Percentiles rank a stretch among this genome's conserved stretches.
These are phyloP conservation scores for Euclidia mi DNA, from an alignment of 2,888 invertebrate genomes.

Conservation along the genomic window DNA sequence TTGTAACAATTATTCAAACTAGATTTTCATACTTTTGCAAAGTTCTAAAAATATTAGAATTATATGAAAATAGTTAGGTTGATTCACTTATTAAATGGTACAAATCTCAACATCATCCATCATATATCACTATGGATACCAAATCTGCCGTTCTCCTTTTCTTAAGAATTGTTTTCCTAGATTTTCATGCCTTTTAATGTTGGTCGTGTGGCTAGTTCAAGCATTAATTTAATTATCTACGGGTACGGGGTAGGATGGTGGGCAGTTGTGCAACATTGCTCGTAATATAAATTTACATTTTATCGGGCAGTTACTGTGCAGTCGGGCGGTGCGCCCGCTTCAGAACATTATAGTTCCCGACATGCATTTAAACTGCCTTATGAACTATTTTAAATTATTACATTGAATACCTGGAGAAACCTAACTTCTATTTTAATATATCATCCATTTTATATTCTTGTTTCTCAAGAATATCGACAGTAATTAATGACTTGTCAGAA, in stretches of 20 bases:
- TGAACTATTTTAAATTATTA: conserved; percentile 64
- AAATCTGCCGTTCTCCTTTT: conserved; percentile 1
- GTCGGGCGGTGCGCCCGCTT: conserved; percentile 53
- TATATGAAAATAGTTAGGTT: too few species aligned
- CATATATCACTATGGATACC: too few species aligned
- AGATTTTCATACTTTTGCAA: too few species aligned
- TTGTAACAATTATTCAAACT: too few species aligned
- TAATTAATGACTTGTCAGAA: too few species aligned
- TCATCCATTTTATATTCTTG: too few species aligned
- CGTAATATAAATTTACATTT: conserved; percentile 72
- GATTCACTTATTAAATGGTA: too few species aligned
- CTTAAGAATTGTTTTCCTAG: conserved; percentile 21
- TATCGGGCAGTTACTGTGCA: conserved; percentile 70
- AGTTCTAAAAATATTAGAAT: too few species aligned
- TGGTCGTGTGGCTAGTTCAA: conserved; percentile 43
- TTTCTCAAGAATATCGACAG: too few species aligned
- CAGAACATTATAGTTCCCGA: conserved; percentile 60
- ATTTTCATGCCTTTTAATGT: conserved; percentile 29
- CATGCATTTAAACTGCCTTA: conserved; percentile 75
- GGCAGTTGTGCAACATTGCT: conserved; percentile 58
- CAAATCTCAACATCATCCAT: too few species aligned
- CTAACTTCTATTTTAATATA: conserved; percentile 20
- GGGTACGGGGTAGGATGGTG: conserved; percentile 38
- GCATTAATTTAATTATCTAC: conserved; percentile 60
- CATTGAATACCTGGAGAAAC: conserved; percentile 48